Evolutionary conservation across 2,113 vertebrate genomes (phyloP).

Genomic region (Xiphorhynchus elegans): DNA sequence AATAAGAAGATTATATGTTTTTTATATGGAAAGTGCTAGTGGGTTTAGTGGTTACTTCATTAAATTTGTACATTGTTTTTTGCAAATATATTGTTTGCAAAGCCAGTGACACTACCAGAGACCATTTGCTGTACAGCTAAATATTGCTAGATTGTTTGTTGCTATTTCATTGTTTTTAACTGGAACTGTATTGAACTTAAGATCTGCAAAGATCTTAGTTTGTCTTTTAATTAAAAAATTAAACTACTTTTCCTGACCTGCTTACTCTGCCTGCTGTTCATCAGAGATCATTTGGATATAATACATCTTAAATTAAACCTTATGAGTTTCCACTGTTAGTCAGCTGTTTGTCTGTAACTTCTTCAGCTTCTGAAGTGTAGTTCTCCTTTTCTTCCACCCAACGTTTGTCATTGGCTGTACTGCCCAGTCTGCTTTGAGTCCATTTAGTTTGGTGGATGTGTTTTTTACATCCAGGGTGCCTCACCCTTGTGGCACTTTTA

Average conservation of each 20-base stretch:
- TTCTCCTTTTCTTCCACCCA: background rate
- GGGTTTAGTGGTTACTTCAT: background rate
- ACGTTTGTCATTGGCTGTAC: background rate
- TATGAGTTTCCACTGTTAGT: background rate
- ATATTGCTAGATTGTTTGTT: background rate
- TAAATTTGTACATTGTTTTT: background rate
- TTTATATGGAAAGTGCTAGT: background rate
- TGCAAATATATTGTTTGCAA: background rate
- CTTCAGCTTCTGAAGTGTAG: background rate
- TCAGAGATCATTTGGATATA: background rate
- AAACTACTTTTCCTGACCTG: background rate
- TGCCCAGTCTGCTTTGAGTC: background rate
- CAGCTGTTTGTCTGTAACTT: background rate
- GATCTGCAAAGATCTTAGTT: background rate
- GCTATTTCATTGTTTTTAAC: background rate
- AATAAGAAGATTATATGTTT: background rate
- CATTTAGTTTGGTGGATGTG: rapidly evolving
- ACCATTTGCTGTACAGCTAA: background rate
- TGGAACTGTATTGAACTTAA: background rate
- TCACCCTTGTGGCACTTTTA: background rate
- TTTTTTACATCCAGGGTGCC: background rate
- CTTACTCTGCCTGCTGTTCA: background rate
- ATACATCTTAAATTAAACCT: background rate
- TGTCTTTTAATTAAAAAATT: background rate
- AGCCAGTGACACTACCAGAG: background rate